These are phyloP conservation scores for Drosophila seguyi DNA, from an alignment of 1,140 invertebrate genomes.

Conservation along the genomic window DNA sequence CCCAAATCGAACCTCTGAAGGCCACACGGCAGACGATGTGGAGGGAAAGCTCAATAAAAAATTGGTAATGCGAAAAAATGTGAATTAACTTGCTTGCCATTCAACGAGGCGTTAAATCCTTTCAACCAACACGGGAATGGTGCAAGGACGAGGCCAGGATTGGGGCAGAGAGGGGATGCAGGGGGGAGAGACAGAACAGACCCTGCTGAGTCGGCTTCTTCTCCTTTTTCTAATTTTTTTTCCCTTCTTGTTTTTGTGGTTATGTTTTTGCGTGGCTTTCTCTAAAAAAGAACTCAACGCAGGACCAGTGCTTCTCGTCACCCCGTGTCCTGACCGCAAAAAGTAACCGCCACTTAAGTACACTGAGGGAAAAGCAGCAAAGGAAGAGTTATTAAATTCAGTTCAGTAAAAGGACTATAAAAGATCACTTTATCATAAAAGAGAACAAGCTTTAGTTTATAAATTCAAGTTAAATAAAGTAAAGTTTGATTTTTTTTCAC, in stretches of 20 bases:
- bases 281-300: not conserved
- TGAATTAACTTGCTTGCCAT: conserved; percentile 72
- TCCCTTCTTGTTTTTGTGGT: conserved; percentile 28
- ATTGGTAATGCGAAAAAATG: conserved; percentile 56
- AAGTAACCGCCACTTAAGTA: not conserved
- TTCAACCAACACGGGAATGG: conserved; percentile 17
- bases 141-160: conserved; percentile 12
- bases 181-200: not conserved
- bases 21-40: conserved; percentile 13
- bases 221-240: conserved; percentile 6
- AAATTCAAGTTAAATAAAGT: not conserved
- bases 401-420: no score
- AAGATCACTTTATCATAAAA: no score
- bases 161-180: not conserved
- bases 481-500: not conserved
- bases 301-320: not conserved
- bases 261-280: conserved; percentile 21
- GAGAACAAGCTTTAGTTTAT: not conserved
- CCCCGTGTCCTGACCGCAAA: conserved; percentile 3
- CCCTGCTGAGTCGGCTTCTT: conserved; percentile 27
- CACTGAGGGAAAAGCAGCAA: not conserved
- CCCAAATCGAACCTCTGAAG: conserved; percentile 19
- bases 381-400: not conserved
- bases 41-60: conserved; percentile 48
- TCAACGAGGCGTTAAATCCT: conserved; percentile 72